phyloP scores from a whole-genome alignment of 1,140 invertebrate species.

The Papilio dardanus region DNA sequence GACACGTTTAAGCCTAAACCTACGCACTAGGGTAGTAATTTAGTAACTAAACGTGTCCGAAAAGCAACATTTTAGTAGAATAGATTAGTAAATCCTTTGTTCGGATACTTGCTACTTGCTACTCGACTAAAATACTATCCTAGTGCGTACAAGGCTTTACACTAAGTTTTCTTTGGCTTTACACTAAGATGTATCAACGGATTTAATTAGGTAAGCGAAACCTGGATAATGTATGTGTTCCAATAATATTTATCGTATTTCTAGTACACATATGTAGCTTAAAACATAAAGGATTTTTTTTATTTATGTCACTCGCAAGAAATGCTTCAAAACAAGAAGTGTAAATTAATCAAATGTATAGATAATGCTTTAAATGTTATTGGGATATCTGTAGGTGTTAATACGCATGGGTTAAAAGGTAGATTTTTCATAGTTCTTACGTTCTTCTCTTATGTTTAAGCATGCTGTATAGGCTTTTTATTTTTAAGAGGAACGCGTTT shows the following conservation, averaged over 20 bases:
- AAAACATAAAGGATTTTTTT: too few species aligned
- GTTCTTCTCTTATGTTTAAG: not conserved
- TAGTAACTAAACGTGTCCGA: too few species aligned
- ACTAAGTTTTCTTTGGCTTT: too few species aligned
- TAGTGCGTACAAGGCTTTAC: too few species aligned
- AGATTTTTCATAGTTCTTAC: not conserved
- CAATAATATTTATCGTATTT: constrained; percentile 63
- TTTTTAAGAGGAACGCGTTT: not conserved
- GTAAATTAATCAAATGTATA: not conserved
- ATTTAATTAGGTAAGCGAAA: constrained; percentile 72
- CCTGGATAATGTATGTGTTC: constrained; percentile 62
- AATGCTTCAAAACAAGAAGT: not conserved
- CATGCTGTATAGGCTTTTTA: not conserved
- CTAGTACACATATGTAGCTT: too few species aligned
- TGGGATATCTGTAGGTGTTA: not conserved
- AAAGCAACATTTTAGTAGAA: too few species aligned
- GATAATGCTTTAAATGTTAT: not conserved
- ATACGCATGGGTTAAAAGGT: constrained; percentile 8
- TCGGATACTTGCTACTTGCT: too few species aligned
- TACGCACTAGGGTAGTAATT: too few species aligned
- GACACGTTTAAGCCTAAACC: too few species aligned
- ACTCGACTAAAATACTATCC: too few species aligned
- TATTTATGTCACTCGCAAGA: too few species aligned
- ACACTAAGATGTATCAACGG: constrained; percentile 55
- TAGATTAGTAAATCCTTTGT: too few species aligned